Conservation (phyloP, 2,888 invertebrate species). For the Nezara viridula region DNA sequence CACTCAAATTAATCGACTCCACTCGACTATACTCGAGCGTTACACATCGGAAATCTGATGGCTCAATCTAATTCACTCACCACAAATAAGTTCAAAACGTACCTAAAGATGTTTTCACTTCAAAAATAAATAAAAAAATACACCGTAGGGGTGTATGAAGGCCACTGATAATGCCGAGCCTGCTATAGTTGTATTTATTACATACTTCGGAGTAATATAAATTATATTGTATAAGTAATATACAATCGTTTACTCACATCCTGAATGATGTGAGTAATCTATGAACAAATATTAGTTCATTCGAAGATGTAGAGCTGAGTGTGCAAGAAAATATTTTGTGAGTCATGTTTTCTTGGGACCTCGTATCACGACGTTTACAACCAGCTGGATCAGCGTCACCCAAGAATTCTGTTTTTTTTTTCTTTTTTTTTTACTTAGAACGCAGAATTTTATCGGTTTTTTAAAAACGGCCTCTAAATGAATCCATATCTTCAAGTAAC, state of each 20-base stretch:
- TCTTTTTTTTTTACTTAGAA: neutral
- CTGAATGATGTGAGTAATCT: neutral
- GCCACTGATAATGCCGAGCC: too few relatives aligned
- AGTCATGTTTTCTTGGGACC: neutral
- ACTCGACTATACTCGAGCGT: too few relatives aligned
- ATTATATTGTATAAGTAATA: neutral
- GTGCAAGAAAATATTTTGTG: slow-evolving; percentile 11
- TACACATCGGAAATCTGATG: too few relatives aligned
- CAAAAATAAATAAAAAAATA: too few relatives aligned
- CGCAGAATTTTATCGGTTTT: neutral
- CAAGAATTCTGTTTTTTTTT: neutral
- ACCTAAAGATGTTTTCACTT: too few relatives aligned
- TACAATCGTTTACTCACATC: neutral
- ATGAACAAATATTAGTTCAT: neutral
- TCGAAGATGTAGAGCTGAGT: neutral
- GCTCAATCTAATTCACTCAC: too few relatives aligned
- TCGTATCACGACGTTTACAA: neutral
- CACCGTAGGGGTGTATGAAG: too few relatives aligned
- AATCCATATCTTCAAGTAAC: neutral
- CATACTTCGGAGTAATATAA: neutral
- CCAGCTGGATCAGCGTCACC: neutral
- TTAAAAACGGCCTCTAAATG: neutral
- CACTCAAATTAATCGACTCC: too few relatives aligned
- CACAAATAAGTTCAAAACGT: too few relatives aligned
- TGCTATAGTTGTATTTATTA: too few relatives aligned